Evolutionary conservation across 2,113 vertebrate species (phyloP).

Genomic region (Pangasianodon gigas): DNA sequence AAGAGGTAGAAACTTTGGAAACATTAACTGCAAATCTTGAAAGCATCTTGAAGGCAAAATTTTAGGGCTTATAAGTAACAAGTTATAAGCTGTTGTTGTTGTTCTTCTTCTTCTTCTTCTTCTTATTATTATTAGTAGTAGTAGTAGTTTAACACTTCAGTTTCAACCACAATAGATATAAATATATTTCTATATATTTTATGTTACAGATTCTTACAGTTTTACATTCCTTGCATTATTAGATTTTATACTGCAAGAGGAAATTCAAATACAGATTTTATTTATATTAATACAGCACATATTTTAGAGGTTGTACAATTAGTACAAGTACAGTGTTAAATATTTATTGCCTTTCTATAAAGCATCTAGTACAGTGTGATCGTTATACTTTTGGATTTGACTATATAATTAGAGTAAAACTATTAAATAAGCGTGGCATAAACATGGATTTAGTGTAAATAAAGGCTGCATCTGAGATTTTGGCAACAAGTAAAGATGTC

Average conservation of each 20-base stretch:
- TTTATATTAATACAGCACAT: background rate
- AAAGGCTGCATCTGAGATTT: background rate
- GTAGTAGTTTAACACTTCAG: background rate
- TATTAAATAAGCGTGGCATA: background rate
- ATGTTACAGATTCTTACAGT: background rate
- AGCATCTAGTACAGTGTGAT: background rate
- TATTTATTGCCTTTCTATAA: background rate
- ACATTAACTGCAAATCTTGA: background rate
- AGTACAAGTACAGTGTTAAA: background rate
- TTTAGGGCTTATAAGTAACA: background rate
- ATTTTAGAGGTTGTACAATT: background rate
- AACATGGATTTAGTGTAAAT: background rate
- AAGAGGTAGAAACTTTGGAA: background rate
- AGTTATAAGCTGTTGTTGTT: background rate
- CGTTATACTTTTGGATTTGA: background rate
- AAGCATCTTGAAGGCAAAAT: background rate
- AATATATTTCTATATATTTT: background rate
- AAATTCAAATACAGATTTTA: background rate
- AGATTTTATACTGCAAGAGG: background rate
- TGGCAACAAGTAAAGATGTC: background rate
- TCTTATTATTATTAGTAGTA: background rate
- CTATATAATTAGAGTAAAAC: background rate
- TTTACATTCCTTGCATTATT: background rate
- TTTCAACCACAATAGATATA: background rate
- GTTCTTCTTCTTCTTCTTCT: background rate